Evolutionary conservation across 2,888 invertebrate species (phyloP).

Genomic region (Eupithecia insigniata): DNA sequence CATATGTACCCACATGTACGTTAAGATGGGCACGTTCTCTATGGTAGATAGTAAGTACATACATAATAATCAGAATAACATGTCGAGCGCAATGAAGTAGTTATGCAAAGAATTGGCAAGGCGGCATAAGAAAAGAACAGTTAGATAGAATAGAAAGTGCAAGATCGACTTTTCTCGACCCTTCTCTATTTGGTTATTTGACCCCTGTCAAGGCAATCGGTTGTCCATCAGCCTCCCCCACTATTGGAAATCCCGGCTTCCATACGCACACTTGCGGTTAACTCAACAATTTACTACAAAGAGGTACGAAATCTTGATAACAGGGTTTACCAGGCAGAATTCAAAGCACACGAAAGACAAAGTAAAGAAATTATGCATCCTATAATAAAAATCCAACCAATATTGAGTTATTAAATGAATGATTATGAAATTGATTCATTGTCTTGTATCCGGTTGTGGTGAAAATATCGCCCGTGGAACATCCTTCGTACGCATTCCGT

Average conservation of each 20-base stretch:
- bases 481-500: background rate
- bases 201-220: conserved; percentile 73
- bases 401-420: background rate
- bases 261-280: conserved; percentile 63
- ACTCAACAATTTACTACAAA: conserved; percentile 64
- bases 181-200: conserved; percentile 64
- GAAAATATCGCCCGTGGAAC: background rate
- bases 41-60: too few species aligned
- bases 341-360: background rate
- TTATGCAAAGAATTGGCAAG: conserved; percentile 11
- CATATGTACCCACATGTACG: too few species aligned
- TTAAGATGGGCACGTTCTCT: background rate
- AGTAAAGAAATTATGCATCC: background rate
- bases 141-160: conserved; percentile 42
- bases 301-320: conserved; percentile 47
- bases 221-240: conserved; percentile 68
- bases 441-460: background rate
- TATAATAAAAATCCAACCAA: background rate
- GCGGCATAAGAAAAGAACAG: conserved; percentile 23
- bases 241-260: conserved; percentile 69
- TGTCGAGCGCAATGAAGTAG: background rate
- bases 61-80: background rate
- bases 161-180: conserved; percentile 44
- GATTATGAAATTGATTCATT: conserved; percentile 10
- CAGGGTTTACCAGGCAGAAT: conserved; percentile 11